Evolutionary conservation across 2,113 vertebrate genomes (phyloP), one percentile per base, ranked within the genome.

Genomic region (Hoplias malabaricus): DNA sequence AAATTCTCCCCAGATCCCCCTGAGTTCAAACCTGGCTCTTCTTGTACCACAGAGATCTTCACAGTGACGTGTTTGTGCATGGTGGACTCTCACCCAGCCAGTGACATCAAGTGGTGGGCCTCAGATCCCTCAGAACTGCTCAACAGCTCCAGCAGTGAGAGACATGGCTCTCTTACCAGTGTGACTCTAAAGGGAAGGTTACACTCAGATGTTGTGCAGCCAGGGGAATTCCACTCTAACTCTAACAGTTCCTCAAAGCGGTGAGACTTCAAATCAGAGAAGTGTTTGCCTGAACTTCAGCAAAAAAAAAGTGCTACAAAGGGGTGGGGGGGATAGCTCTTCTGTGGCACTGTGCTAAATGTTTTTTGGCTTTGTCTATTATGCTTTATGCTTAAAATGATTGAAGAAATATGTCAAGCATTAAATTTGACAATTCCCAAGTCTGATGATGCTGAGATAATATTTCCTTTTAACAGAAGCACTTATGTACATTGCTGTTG

Each of bases 1-100:
- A n/a, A n/a, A n/a, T n/a, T n/a, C n/a, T 0, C 42, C 63, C 27
- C 78, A 93, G 92, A 89, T 83, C 75, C 66, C 3, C 91, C 90
- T 68, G 88, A 88, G 48, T 85, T 92, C 34, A 87, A 84, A 33
- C n/a, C 2, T 0, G 9, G 34, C 0, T 92, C 90, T 0, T 82
- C 82, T 23, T 92, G 92, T 74, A 85, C 73, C 5, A 29, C 10
- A 2, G 59, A 79, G 6, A 40, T 4, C 0, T 25, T 42, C 5
- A 9, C 25, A 13, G 31, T 86, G 0, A 87, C 75, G 10, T 93
- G 92, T 61, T 21, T 83, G 29, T 93, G 90, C 72, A 81, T 83
- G 2, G 86, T 72, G 4, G 88, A 91, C n/a, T 90, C 90, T 29
- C 70, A 69, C 12, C 90, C 91, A 29, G 42, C 84, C 46, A 82